These are phyloP conservation scores for Lithobates pipiens DNA, from an alignment of 2,797 vertebrate genomes.

Conservation along the genomic window DNA sequence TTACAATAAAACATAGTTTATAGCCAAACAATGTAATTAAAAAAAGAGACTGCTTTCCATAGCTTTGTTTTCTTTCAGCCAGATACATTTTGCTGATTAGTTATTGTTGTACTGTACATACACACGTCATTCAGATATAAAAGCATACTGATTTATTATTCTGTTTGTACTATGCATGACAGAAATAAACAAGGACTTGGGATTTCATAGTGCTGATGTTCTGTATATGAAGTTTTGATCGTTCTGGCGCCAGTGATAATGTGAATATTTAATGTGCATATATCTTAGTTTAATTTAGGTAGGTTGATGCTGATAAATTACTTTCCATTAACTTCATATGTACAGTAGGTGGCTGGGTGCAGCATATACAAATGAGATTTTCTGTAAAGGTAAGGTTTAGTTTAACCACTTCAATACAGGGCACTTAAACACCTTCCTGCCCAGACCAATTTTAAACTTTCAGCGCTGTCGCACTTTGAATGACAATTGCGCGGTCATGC, in stretches of 20 bases:
- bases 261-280: background rate
- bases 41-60: background rate
- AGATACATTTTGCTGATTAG: background rate
- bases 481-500: no score
- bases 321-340: no score
- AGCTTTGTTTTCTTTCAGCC: slow-evolving; percentile 27
- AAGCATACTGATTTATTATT: slow-evolving; percentile 14
- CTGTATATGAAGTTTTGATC: background rate
- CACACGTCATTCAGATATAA: slow-evolving; percentile 31
- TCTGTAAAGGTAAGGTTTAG: no score
- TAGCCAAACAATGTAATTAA: slow-evolving; percentile 10
- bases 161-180: slow-evolving; percentile 14
- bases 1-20: background rate
- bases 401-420: no score
- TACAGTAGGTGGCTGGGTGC: no score
- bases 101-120: slow-evolving; percentile 13
- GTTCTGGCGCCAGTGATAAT: slow-evolving; percentile 2
- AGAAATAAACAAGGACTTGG: slow-evolving; percentile 31
- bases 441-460: no score
- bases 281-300: background rate
- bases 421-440: no score
- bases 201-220: background rate
- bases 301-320: no score
- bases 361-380: no score
- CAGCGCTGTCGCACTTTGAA: no score